These are phyloP conservation scores for Balaeniceps rex DNA, from an alignment of 2,113 vertebrate genomes.

Conservation along the genomic window DNA sequence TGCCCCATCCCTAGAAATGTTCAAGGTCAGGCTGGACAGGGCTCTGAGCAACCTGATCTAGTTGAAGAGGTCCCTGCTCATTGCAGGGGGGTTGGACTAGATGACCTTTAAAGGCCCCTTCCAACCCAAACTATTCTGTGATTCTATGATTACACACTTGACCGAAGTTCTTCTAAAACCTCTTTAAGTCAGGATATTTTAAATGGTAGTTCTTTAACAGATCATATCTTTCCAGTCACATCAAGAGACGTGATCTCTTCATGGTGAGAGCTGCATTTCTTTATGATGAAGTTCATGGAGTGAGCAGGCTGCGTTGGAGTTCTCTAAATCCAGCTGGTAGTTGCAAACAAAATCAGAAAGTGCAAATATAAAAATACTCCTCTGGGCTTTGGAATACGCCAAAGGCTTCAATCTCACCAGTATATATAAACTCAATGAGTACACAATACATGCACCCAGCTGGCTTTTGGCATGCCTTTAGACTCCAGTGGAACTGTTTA, in stretches of 20 bases:
- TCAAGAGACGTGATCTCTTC: not conserved
- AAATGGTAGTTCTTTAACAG: not conserved
- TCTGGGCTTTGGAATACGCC: not conserved
- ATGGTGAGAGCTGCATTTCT: not conserved
- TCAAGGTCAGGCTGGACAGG: not conserved
- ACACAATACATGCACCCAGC: not conserved
- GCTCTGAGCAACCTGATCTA: not conserved
- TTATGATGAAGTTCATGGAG: not conserved
- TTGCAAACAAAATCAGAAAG: constrained; percentile 16
- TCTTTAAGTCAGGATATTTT: not conserved
- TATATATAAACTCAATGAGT: constrained; percentile 3
- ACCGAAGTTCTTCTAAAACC: not conserved
- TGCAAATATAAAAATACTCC: not conserved
- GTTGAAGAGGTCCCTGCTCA: not conserved
- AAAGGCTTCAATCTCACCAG: constrained; percentile 29
- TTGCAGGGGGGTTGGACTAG: not conserved
- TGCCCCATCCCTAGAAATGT: not conserved
- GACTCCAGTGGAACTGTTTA: constrained; percentile 3
- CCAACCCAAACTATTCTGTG: not conserved
- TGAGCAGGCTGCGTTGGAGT: not conserved
- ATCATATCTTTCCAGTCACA: not conserved
- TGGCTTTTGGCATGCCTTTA: constrained; percentile 10
- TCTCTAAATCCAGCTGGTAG: not conserved
- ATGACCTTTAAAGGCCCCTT: not conserved
- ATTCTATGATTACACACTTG: not conserved